These are phyloP conservation scores for Aix galericulata DNA, from an alignment of 2,113 vertebrate genomes.

Conservation along the genomic window DNA sequence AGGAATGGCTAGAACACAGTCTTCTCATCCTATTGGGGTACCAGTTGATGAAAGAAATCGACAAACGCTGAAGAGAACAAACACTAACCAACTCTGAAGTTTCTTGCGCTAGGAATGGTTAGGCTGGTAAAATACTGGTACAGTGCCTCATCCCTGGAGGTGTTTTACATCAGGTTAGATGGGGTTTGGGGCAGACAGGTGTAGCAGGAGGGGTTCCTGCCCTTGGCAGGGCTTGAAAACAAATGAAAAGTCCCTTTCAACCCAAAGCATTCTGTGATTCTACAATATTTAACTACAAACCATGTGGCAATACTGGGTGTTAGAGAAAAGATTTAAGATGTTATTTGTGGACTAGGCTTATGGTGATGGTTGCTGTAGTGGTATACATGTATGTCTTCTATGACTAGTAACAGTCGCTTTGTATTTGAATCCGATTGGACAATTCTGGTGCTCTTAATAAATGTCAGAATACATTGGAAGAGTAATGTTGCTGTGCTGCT, in stretches of 20 bases:
- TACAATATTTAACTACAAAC: too few species aligned
- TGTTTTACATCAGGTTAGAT: too few species aligned
- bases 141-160: too few species aligned
- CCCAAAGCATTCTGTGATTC: too few species aligned
- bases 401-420: background rate
- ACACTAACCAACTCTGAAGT: background rate
- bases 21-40: background rate
- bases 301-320: too few species aligned
- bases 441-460: background rate
- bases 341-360: too few species aligned
- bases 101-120: background rate
- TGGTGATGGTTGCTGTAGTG: background rate
- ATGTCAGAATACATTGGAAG: rapidly evolving
- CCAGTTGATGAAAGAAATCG: background rate
- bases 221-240: too few species aligned
- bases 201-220: too few species aligned
- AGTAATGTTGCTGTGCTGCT: background rate
- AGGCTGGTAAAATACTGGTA: background rate
- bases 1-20: background rate
- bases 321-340: too few species aligned
- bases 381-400: background rate
- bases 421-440: background rate
- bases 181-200: too few species aligned
- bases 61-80: background rate
- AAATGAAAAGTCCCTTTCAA: too few species aligned